phyloP scores from a whole-genome alignment of 37 sponge, comb jelly and placozoan species.

The Haliclona indistincta region DNA sequence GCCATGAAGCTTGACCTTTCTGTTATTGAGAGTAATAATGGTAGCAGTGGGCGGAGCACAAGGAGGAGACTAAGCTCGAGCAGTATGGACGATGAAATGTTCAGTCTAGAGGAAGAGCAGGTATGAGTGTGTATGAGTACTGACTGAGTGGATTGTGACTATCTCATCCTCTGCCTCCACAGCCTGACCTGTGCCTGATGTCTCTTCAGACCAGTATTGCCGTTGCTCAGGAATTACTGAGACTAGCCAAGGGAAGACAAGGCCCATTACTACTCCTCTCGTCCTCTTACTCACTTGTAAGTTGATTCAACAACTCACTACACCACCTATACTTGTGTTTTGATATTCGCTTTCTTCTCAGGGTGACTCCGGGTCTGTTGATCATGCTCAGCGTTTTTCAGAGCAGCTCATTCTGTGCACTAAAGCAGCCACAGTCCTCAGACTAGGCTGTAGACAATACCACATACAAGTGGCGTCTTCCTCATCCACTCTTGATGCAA shows the following conservation, averaged over 20 bases:
- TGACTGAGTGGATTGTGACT: background rate
- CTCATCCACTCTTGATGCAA: conserved; percentile 11
- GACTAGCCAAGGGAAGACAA: conserved; percentile 52
- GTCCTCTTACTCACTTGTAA: conserved; percentile 35
- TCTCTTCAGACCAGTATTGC: conserved; percentile 3
- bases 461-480: conserved; percentile 36
- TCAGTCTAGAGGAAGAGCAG: background rate
- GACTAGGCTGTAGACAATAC: conserved; percentile 30
- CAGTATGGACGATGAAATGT: background rate
- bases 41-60: background rate
- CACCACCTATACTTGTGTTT: background rate
- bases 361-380: conserved; percentile 44
- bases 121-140: no score
- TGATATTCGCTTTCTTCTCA: conserved; percentile 7
- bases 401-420: conserved; percentile 74
- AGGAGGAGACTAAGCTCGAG: background rate
- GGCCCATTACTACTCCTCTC: conserved; percentile 65
- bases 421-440: conserved; percentile 51
- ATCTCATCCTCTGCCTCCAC: background rate
- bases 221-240: conserved; percentile 47
- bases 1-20: no score
- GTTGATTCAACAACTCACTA: background rate
- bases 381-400: conserved; percentile 48
- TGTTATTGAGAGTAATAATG: background rate
- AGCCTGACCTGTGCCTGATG: background rate